These are phyloP conservation scores for Parotocinclus haroldoi DNA, from an alignment of 2,797 vertebrate species.

Conservation along the genomic window DNA sequence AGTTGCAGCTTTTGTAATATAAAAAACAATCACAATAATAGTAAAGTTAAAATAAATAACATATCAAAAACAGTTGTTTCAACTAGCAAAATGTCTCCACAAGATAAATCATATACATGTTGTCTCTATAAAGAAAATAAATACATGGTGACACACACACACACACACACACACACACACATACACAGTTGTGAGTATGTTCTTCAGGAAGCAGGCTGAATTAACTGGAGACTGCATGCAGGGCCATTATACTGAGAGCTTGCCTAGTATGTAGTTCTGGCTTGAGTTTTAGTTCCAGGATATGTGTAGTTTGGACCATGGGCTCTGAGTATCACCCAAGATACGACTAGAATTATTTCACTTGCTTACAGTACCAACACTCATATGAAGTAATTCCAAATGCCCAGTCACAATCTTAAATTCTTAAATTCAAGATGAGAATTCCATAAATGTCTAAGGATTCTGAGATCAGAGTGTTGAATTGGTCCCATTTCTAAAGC, in stretches of 20 bases:
- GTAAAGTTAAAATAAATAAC: too few species aligned
- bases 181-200: slow-evolving; percentile 51
- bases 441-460: too few species aligned
- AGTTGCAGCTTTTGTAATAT: too few species aligned
- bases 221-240: slow-evolving; percentile 71
- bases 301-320: slow-evolving; percentile 59
- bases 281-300: slow-evolving; percentile 66
- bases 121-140: too few species aligned
- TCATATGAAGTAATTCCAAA: neutral
- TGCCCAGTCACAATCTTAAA: too few species aligned
- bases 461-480: too few species aligned
- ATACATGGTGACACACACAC: too few species aligned
- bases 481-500: neutral
- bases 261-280: slow-evolving; percentile 69
- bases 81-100: too few species aligned
- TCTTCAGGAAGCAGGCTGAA: slow-evolving; percentile 67
- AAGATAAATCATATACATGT: too few species aligned
- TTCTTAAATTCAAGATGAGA: too few species aligned
- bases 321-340: slow-evolving; percentile 47
- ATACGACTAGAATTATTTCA: slow-evolving; percentile 54
- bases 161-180: slow-evolving; percentile 26
- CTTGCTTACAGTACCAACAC: slow-evolving; percentile 38
- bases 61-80: too few species aligned
- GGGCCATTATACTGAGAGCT: slow-evolving; percentile 72
- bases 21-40: too few species aligned